Evolutionary conservation across 2,797 vertebrate species (phyloP), one percentile per base, ranked within the genome.

Genomic region (Ptychadena robeensis): DNA sequence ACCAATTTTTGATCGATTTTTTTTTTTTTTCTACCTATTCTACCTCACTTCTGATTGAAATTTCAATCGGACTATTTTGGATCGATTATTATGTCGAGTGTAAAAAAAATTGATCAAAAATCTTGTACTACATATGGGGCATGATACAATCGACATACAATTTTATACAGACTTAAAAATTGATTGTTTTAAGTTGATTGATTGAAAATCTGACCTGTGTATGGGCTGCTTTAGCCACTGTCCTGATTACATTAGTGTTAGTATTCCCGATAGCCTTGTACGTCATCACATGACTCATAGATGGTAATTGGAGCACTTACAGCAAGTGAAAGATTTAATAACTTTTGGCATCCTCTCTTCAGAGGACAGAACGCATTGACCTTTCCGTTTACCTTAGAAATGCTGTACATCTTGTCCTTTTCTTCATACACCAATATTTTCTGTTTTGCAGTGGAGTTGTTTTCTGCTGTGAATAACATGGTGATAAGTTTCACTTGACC

Each of bases 261-360:
- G 53, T 73, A 4, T 0, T 0, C 0, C 57, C 71, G 68, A 31
- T 67, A 30, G 59, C 15, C 59, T 10, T 71, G 48, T 32, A 80
- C 67, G 67, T 80, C 78, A 80, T 71, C 65, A 31, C 40, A 79
- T 79, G 65, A 79, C 65, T 79, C 65, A 68, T 57, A 35, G 28
- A 12, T 80, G 59, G 53, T 57, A 80, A 79, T 63, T 80, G 48
- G 22, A 79, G 28, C 66, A 32, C 38, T 53, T 76, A 31, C 34
- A 28, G 40, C 40, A 35, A 57, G 64, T 27, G 30, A 22, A 53
- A 34, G 44, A 11, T 4, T 48, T 66, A n/a, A 57, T 73, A 31
- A 37, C 25, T 25, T 61, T 30, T 57, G 31, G 32, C 75, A 35
- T 53, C 12, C 35, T 4, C 34, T 12, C 31, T 68, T 28, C 66